Evolutionary conservation across 2,797 vertebrate species (phyloP).

Genomic region (Hydrolagus colliei): DNA sequence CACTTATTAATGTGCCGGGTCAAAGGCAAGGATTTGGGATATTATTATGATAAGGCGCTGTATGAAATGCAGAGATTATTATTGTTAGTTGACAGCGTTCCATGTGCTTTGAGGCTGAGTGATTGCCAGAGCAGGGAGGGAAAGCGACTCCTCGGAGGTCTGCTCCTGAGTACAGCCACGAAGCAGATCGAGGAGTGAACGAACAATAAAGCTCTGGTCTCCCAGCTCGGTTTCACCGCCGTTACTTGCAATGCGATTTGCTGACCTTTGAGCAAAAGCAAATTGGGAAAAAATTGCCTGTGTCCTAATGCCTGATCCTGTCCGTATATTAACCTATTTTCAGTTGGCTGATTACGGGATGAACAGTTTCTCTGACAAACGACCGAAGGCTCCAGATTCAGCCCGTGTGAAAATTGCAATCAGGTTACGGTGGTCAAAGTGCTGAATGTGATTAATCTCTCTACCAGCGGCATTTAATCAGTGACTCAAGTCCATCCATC

Average conservation of each 20-base stretch:
- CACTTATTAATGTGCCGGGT: too few relatives aligned
- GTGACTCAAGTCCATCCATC: too few relatives aligned
- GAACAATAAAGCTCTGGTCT: not conserved
- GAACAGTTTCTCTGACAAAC: not conserved
- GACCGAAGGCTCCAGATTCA: not conserved
- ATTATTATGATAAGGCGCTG: too few relatives aligned
- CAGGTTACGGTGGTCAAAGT: not conserved
- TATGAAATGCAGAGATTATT: too few relatives aligned
- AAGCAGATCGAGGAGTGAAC: not conserved
- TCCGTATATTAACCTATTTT: not conserved
- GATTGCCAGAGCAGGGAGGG: too few relatives aligned
- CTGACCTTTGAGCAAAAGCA: not conserved
- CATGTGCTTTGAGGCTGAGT: too few relatives aligned
- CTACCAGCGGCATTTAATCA: not conserved
- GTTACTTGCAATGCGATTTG: not conserved
- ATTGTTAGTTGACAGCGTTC: too few relatives aligned
- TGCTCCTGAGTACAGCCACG: not conserved
- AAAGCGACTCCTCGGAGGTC: not conserved
- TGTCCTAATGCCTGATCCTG: not conserved
- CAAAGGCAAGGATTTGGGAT: too few relatives aligned
- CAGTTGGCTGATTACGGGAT: too few relatives aligned
- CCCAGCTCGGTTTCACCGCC: not conserved
- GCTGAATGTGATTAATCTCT: slow-evolving; percentile 7
- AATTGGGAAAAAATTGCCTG: not conserved
- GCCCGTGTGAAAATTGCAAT: not conserved